These are phyloP conservation scores for Diacarnus erythraeanus DNA, from an alignment of 37 sponge, comb jelly and placozoan species.

Conservation along the genomic window DNA sequence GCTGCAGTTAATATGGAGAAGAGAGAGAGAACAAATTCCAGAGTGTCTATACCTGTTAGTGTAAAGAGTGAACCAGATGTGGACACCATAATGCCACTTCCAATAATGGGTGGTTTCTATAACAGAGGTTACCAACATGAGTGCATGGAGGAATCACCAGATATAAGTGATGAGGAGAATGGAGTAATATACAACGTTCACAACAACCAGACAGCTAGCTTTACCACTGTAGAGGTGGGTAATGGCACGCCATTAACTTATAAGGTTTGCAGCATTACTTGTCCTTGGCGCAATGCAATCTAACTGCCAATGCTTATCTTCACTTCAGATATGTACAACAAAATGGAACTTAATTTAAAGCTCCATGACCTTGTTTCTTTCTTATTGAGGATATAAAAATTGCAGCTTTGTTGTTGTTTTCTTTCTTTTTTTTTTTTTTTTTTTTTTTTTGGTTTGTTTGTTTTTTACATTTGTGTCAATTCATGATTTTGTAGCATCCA, in stretches of 20 bases:
- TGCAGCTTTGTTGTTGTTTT: neutral
- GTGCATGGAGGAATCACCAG: neutral
- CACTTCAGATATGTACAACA: too few relatives aligned
- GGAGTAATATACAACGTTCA: neutral
- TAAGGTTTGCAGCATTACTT: too few relatives aligned
- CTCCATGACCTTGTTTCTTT: too few relatives aligned
- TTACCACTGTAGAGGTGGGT: slow-evolving; percentile 11
- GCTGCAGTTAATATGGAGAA: neutral
- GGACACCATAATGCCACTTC: slow-evolving; percentile 45
- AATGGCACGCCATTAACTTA: too few relatives aligned
- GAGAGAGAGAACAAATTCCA: slow-evolving; percentile 4
- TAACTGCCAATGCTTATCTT: too few relatives aligned
- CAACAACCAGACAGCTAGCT: neutral
- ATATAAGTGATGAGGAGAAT: neutral
- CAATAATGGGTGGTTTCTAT: neutral
- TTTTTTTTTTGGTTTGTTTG: too few relatives aligned
- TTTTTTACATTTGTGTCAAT: neutral
- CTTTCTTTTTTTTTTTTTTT: neutral
- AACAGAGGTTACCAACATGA: neutral
- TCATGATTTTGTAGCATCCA: neutral
- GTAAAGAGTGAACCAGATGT: slow-evolving; percentile 39
- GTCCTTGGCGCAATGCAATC: too few relatives aligned
- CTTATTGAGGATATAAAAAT: neutral
- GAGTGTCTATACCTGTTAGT: neutral
- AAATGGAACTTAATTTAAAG: too few relatives aligned